Conservation (phyloP, 1,140 invertebrate genomes). For the Teleogryllus occipitalis region DNA sequence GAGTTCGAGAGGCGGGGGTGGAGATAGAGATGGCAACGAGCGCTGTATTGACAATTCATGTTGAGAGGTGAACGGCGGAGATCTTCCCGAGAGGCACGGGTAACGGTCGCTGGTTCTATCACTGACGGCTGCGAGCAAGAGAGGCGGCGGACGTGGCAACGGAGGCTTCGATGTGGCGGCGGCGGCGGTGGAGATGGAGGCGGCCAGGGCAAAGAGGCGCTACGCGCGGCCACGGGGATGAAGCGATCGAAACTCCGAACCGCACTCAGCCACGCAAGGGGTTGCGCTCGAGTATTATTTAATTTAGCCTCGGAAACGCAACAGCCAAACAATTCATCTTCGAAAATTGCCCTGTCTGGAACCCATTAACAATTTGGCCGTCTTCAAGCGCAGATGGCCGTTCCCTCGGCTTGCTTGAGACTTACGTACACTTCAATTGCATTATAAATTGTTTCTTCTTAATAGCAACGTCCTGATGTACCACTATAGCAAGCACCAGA, state of each 20-base stretch:
- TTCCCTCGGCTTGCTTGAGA: background rate
- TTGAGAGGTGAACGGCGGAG: too few relatives aligned
- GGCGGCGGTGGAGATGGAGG: background rate
- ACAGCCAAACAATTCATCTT: background rate
- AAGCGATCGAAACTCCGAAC: background rate
- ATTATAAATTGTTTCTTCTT: background rate
- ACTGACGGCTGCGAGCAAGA: background rate
- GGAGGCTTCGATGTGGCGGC: too few relatives aligned
- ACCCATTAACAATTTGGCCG: background rate
- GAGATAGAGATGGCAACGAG: too few relatives aligned
- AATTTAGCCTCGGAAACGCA: constrained; percentile 3
- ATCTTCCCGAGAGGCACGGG: too few relatives aligned
- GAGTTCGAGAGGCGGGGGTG: too few relatives aligned
- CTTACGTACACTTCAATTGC: background rate
- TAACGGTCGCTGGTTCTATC: too few relatives aligned
- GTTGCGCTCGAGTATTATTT: constrained; percentile 4
- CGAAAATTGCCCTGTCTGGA: constrained; percentile 3
- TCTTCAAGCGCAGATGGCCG: background rate
- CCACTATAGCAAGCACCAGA: too few relatives aligned
- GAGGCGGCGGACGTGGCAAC: background rate
- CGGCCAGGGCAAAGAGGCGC: too few relatives aligned
- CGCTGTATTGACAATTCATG: too few relatives aligned
- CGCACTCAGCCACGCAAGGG: background rate
- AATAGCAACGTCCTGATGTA: background rate
- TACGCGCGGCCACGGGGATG: background rate